These are phyloP conservation scores for Pseudoatta argentina DNA, from an alignment of 1,140 invertebrate species.

Conservation along the genomic window DNA sequence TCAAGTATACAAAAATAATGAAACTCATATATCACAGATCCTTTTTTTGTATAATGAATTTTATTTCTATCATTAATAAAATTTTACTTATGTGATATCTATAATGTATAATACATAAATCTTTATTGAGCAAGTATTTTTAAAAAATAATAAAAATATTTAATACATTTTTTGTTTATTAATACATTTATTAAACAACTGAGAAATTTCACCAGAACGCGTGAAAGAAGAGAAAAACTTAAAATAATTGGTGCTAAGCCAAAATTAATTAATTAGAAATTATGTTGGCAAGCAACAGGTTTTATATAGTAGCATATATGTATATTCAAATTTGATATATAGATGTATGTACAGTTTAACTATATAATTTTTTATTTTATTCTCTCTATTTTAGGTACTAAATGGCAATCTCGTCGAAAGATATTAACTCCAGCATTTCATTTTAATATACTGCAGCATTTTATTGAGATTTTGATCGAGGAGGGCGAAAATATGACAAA, in stretches of 20 bases:
- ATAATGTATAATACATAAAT: neutral
- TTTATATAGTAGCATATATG: too few species aligned
- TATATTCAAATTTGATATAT: neutral
- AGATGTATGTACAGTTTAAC: neutral
- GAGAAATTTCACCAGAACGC: neutral
- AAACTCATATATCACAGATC: neutral
- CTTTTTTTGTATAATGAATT: neutral
- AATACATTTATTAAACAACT: neutral
- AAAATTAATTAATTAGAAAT: neutral
- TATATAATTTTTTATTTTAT: neutral
- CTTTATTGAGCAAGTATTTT: too few species aligned
- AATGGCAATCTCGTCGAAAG: conserved; percentile 94
- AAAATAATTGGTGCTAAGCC: neutral
- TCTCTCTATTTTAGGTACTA: conserved; percentile 86
- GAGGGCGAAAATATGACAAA: conserved; percentile 66
- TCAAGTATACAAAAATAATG: neutral
- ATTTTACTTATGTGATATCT: neutral
- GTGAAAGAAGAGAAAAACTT: neutral
- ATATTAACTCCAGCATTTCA: conserved; percentile 96
- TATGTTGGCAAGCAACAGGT: neutral
- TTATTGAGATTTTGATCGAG: conserved; percentile 85
- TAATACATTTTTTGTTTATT: neutral
- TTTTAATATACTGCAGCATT: conserved; percentile 94
- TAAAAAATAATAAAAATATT: neutral
- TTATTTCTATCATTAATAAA: neutral